Percentiles rank a stretch among this genome's conserved stretches.
phyloP scores from a whole-genome alignment of 2,797 vertebrate genomes.

The Hippoglossus hippoglossus region DNA sequence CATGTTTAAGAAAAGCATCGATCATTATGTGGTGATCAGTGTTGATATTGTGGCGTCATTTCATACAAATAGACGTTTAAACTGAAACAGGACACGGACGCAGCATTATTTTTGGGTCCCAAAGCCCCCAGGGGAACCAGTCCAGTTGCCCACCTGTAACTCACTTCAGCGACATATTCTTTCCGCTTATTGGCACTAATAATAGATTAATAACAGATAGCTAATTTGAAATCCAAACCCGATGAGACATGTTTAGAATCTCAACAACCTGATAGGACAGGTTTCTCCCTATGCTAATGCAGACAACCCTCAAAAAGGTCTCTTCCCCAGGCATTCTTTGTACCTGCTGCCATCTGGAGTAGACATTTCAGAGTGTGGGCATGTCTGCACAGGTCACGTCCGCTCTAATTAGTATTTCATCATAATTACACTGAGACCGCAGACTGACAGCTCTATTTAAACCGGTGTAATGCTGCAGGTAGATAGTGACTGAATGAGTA shows the following conservation, averaged over 20 bases:
- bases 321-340: slow-evolving; percentile 64
- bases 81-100: too few relatives aligned
- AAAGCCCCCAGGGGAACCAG: too few relatives aligned
- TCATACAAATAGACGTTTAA: too few relatives aligned
- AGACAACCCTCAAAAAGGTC: slow-evolving; percentile 49
- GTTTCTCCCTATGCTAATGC: slow-evolving; percentile 45
- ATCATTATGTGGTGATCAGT: too few relatives aligned
- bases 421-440: slow-evolving; percentile 74
- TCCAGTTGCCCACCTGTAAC: too few relatives aligned
- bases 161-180: too few relatives aligned
- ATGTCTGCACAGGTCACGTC: slow-evolving; percentile 73
- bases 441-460: slow-evolving; percentile 78
- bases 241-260: slow-evolving; percentile 54
- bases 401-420: slow-evolving; percentile 81
- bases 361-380: slow-evolving; percentile 68
- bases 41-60: too few relatives aligned
- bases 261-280: slow-evolving; percentile 39
- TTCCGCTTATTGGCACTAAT: slow-evolving; percentile 1
- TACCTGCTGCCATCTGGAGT: slow-evolving; percentile 79
- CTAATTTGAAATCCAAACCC: slow-evolving; percentile 45
- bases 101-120: too few relatives aligned
- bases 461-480: slow-evolving; percentile 46
- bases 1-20: too few relatives aligned
- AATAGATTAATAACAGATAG: neutral
- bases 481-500: slow-evolving; percentile 44